Conservation (phyloP, 2,888 invertebrate species). For the Athrips mouffetella region DNA sequence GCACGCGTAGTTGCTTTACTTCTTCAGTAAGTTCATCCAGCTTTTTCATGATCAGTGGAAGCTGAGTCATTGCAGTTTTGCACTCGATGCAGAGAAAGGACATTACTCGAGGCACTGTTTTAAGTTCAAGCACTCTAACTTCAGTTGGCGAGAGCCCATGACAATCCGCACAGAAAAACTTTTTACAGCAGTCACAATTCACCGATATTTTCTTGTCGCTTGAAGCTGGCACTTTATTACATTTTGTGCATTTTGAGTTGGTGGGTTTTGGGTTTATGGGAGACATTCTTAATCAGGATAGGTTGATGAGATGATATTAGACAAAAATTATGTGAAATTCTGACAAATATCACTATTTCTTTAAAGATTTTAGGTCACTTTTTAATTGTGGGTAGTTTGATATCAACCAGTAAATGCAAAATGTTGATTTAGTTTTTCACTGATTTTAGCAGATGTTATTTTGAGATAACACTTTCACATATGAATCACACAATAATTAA, state of each 20-base stretch:
- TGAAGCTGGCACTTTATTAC: not conserved
- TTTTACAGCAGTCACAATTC: constrained; percentile 4
- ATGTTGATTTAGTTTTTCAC: too few species aligned
- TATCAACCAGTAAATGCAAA: too few species aligned
- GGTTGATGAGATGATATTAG: too few species aligned
- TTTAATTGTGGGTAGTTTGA: too few species aligned
- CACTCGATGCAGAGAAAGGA: not conserved
- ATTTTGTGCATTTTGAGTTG: constrained; percentile 1
- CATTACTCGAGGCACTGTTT: not conserved
- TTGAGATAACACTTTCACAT: too few species aligned
- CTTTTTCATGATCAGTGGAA: constrained; percentile 13
- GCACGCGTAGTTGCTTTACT: constrained; percentile 8
- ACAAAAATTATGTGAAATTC: too few species aligned
- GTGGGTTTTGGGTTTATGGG: too few species aligned
- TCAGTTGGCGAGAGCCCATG: constrained; percentile 5
- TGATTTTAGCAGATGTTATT: too few species aligned
- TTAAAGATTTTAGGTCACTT: too few species aligned
- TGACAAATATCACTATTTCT: too few species aligned
- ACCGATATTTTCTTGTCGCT: not conserved
- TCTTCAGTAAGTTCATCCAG: constrained; percentile 10
- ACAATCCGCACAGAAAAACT: not conserved
- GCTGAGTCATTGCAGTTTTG: constrained; percentile 19
- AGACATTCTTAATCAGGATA: too few species aligned
- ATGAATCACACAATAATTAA: too few species aligned
- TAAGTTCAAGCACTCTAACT: constrained; percentile 1